phyloP scores from a whole-genome alignment of 2,888 invertebrate genomes.

The Drosophila meridiana region DNA sequence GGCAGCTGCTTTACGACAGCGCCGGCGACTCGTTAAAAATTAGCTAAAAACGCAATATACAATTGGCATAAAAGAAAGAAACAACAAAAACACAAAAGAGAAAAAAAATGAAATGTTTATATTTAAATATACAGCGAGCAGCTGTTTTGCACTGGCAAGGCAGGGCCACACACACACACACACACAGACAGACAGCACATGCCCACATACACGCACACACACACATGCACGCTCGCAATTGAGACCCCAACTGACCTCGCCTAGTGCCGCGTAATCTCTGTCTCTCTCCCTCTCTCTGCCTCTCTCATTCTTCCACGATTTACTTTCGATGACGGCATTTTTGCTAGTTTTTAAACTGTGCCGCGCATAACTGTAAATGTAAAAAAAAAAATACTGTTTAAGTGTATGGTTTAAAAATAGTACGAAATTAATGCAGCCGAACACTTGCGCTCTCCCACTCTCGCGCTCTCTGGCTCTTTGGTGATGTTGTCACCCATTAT shows the following conservation, averaged over 20 bases:
- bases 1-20: conserved; percentile 36
- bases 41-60: conserved; percentile 55
- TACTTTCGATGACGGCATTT: conserved; percentile 72
- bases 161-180: conserved; percentile 9
- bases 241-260: conserved; percentile 59
- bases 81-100: neutral
- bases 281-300: conserved; percentile 1
- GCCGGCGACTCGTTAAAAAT: conserved; percentile 41
- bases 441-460: conserved; percentile 9
- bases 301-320: conserved; percentile 11
- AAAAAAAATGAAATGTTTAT: conserved; percentile 41
- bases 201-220: neutral
- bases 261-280: conserved; percentile 40
- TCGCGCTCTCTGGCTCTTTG: conserved; percentile 13
- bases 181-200: neutral
- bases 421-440: conserved; percentile 35
- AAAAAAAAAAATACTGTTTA: conserved; percentile 2
- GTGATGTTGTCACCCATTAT: conserved; percentile 59
- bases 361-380: conserved; percentile 23
- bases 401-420: conserved; percentile 40
- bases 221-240: neutral
- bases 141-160: conserved; percentile 48
- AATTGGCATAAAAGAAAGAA: conserved; percentile 31
- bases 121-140: conserved; percentile 48
- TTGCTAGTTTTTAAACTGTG: conserved; percentile 24